Conservation (phyloP, 2,113 vertebrate species). For the Nothoprocta perdicaria region DNA sequence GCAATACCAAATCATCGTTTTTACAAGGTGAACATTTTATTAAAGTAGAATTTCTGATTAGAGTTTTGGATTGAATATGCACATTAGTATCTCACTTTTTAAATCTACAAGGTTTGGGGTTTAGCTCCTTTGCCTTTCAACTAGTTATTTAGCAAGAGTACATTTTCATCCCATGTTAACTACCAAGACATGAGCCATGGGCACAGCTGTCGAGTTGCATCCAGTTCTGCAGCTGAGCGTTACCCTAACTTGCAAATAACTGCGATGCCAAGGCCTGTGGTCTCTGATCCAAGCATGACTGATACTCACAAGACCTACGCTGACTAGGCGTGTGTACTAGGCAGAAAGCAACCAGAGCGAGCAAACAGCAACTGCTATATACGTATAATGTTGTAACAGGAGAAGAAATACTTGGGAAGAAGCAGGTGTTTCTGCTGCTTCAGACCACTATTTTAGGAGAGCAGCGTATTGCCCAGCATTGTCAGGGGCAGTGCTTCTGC, state of each 20-base stretch:
- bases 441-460: slow-evolving; percentile 18
- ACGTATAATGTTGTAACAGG: background rate
- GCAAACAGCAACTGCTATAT: background rate
- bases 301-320: background rate
- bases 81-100: background rate
- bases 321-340: background rate
- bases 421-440: background rate
- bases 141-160: background rate
- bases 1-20: background rate
- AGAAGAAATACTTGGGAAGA: slow-evolving; percentile 28
- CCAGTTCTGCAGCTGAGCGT: background rate
- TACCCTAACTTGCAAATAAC: background rate
- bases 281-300: background rate
- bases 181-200: background rate
- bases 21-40: background rate
- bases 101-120: background rate
- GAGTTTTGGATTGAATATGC: background rate
- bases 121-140: background rate
- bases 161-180: background rate
- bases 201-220: background rate
- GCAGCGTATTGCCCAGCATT: background rate
- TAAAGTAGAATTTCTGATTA: background rate
- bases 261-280: background rate
- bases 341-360: background rate
- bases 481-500: background rate